Evolutionary conservation across 2,797 vertebrate species (phyloP).

Genomic region (Siniperca obscura): DNA sequence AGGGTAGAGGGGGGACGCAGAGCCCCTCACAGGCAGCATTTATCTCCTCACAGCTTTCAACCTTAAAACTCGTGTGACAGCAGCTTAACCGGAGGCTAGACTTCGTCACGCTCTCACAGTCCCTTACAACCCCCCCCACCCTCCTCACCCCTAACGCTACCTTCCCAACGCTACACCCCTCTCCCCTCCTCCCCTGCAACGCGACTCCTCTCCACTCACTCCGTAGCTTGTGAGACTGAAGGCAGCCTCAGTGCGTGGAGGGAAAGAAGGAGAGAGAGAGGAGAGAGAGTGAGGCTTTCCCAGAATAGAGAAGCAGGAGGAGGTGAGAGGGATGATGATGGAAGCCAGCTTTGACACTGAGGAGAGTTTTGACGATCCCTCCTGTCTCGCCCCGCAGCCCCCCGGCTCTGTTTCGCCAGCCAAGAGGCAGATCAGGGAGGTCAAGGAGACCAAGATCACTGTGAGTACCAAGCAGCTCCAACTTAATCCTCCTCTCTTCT

Average conservation of each 20-base stretch:
- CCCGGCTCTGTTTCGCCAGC: conserved; percentile 91
- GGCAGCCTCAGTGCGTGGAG: conserved; percentile 63
- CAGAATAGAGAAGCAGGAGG: conserved; percentile 73
- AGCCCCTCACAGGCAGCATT: conserved; percentile 26
- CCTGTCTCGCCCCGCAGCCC: conserved; percentile 90
- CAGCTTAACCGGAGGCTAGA: conserved; percentile 68
- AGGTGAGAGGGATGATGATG: conserved; percentile 78
- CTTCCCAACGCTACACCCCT: conserved; percentile 14
- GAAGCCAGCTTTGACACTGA: conserved; percentile 90
- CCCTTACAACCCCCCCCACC: conserved; percentile 22
- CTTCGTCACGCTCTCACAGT: conserved; percentile 65
- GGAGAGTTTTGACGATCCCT: conserved; percentile 90
- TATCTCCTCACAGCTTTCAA: conserved; percentile 49
- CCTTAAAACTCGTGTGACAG: conserved; percentile 74
- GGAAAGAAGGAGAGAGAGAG: conserved; percentile 27
- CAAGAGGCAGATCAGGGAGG: conserved; percentile 91
- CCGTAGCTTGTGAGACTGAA: conserved; percentile 69
- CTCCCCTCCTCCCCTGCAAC: conserved; percentile 48
- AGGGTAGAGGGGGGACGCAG: not conserved
- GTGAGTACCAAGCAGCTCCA: conserved; percentile 82
- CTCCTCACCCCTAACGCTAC: conserved; percentile 40
- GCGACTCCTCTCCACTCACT: conserved; percentile 73
- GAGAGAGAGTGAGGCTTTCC: conserved; percentile 63
- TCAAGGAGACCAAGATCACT: conserved; percentile 91
- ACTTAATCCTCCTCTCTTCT: conserved; percentile 23